A percentile compares a stretch with the other conserved stretches of the same genome.
phyloP scores from a whole-genome alignment of 1,140 invertebrate species.

The Coenobita brevimanus region DNA sequence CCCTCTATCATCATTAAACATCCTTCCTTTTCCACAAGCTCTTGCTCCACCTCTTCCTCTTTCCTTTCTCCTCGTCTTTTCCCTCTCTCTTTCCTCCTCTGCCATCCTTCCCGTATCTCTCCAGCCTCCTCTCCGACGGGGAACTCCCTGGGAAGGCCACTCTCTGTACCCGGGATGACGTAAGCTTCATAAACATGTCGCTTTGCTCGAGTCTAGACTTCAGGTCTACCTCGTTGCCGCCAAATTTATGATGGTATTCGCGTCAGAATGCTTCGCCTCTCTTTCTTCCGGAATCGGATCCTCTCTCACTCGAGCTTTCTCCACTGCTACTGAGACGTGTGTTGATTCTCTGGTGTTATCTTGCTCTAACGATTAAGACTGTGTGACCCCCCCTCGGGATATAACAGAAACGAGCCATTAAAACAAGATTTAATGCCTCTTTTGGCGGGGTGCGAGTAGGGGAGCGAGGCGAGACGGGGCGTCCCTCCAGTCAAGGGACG shows the following conservation, averaged over 20 bases:
- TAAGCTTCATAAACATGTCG: constrained; percentile 66
- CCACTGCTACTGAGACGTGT: too few species aligned
- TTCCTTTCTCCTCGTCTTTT: not conserved
- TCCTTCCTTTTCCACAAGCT: constrained; percentile 8
- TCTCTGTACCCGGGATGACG: constrained; percentile 47
- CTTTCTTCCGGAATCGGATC: constrained; percentile 57
- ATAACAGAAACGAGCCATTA: not conserved
- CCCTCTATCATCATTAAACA: not conserved
- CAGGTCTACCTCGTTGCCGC: constrained; percentile 66
- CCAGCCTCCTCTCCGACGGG: not conserved
- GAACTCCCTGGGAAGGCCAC: constrained; percentile 22
- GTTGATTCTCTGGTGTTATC: not conserved
- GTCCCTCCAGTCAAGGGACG: constrained; percentile 29
- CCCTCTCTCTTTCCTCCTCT: not conserved
- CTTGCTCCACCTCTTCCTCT: not conserved
- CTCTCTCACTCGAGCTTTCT: constrained; percentile 26
- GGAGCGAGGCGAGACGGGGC: not conserved
- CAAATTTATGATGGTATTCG: constrained; percentile 63
- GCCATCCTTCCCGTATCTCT: not conserved
- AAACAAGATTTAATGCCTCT: not conserved
- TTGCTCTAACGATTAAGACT: not conserved
- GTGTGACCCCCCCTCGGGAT: not conserved
- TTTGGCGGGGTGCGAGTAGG: not conserved
- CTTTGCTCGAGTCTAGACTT: constrained; percentile 64
- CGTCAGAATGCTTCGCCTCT: constrained; percentile 62